phyloP scores from a whole-genome alignment of 1,140 invertebrate species.

The Drosophila equinoxialis region DNA sequence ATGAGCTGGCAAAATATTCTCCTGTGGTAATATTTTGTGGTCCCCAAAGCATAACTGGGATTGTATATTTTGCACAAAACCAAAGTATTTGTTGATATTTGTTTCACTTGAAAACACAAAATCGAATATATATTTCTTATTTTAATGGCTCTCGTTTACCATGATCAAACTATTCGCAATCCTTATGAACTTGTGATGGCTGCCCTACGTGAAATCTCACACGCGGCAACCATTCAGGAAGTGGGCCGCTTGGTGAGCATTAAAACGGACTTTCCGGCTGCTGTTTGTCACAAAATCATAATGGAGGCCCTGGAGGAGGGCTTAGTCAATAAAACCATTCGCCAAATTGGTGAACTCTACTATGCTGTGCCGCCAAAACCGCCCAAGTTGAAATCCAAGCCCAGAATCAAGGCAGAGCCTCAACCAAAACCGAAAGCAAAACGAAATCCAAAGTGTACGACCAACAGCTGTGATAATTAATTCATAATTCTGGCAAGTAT shows the following conservation, averaged over 20 bases:
- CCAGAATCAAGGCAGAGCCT: conserved; percentile 6
- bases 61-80: background rate
- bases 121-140: conserved; percentile 6
- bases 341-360: conserved; percentile 29
- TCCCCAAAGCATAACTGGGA: conserved; percentile 20
- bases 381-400: background rate
- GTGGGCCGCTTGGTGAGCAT: conserved; percentile 25
- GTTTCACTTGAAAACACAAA: conserved; percentile 26
- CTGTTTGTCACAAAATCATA: conserved; percentile 45
- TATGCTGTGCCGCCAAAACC: conserved; percentile 17
- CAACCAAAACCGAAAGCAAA: conserved; percentile 23
- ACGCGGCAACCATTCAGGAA: background rate
- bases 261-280: conserved; percentile 30
- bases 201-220: conserved; percentile 10
- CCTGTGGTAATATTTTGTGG: conserved; percentile 28
- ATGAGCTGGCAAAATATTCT: conserved; percentile 6
- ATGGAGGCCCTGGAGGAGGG: conserved; percentile 28
- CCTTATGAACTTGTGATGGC: conserved; percentile 30
- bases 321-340: conserved; percentile 26
- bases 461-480: conserved; percentile 63
- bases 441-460: conserved; percentile 20
- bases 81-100: conserved; percentile 8
- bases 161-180: conserved; percentile 39
- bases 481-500: conserved; percentile 56
- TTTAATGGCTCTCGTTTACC: conserved; percentile 36